Conservation (phyloP, 2,797 vertebrate species). For the Amphiprion clarkii region DNA sequence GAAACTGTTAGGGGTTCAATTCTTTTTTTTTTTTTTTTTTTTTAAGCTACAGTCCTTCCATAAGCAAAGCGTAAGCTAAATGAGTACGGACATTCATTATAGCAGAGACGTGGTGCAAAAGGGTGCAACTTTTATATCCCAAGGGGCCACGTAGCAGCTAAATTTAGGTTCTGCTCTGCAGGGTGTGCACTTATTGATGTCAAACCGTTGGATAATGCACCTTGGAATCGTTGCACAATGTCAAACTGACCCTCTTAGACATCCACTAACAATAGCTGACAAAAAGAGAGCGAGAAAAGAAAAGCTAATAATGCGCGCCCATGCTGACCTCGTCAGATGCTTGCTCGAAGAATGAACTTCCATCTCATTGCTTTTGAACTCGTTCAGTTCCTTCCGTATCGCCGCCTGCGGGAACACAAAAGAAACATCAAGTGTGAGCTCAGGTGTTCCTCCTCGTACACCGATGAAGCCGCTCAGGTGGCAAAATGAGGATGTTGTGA, state of each 20-base stretch:
- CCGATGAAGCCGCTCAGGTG: conserved; percentile 19
- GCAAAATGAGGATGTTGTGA: neutral
- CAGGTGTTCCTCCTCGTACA: conserved; percentile 22
- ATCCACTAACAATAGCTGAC: neutral
- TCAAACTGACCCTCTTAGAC: conserved; percentile 31
- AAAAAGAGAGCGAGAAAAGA: neutral
- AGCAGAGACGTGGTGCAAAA: conserved; percentile 50
- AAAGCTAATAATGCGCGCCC: fast-evolving
- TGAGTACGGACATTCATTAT: conserved; percentile 74
- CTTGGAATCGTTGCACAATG: conserved; percentile 40
- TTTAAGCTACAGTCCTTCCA: conserved; percentile 52
- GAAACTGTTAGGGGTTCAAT: conserved; percentile 17
- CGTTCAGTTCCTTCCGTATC: conserved; percentile 97
- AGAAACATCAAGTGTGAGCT: conserved; percentile 19
- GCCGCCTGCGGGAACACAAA: conserved; percentile 87
- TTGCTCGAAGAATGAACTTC: conserved; percentile 98
- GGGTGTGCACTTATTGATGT: conserved; percentile 36
- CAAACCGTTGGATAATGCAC: conserved; percentile 27
- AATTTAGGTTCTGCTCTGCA: conserved; percentile 65
- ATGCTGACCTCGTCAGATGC: conserved; percentile 94
- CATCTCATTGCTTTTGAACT: conserved; percentile 99
- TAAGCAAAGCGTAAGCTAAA: conserved; percentile 78
- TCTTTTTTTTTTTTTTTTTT: conserved; percentile 36
- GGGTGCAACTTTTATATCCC: conserved; percentile 64
- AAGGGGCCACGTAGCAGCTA: conserved; percentile 56